These are phyloP conservation scores for Holcopasites calliopsidis DNA, from an alignment of 1,140 invertebrate species.

Conservation along the genomic window DNA sequence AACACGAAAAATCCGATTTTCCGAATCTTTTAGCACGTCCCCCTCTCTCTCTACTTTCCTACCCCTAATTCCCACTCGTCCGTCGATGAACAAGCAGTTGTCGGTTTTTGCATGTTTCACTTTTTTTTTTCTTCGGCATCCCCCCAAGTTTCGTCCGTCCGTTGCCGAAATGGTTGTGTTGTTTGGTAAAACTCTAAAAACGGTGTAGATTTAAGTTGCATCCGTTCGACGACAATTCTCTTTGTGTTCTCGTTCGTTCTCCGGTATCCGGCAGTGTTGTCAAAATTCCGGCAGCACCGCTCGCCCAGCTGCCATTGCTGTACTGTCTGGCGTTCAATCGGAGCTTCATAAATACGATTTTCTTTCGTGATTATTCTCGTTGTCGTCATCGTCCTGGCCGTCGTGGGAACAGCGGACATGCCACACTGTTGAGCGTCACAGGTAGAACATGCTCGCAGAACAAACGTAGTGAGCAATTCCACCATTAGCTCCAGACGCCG, in stretches of 20 bases:
- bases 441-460: slow-evolving; percentile 43
- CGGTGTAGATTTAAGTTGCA: slow-evolving; percentile 17
- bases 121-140: slow-evolving; percentile 46
- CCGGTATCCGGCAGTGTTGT: slow-evolving; percentile 56
- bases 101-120: slow-evolving; percentile 61
- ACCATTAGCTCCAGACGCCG: slow-evolving; percentile 55
- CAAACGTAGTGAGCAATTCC: slow-evolving; percentile 46
- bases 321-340: slow-evolving; percentile 50
- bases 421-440: slow-evolving; percentile 37
- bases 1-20: not conserved
- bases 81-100: slow-evolving; percentile 47
- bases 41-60: slow-evolving; percentile 21
- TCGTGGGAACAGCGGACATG: slow-evolving; percentile 48
- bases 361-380: slow-evolving; percentile 11
- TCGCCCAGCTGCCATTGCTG: slow-evolving; percentile 61
- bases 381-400: slow-evolving; percentile 32
- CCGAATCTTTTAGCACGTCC: slow-evolving; percentile 13
- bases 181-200: slow-evolving; percentile 25
- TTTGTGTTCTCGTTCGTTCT: slow-evolving; percentile 51
- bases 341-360: slow-evolving; percentile 42
- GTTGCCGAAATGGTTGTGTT: slow-evolving; percentile 29
- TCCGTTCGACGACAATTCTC: slow-evolving; percentile 47
- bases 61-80: slow-evolving; percentile 13
- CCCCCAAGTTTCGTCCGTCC: slow-evolving; percentile 23
- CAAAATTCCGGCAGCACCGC: slow-evolving; percentile 66